Evolutionary conservation across 2,888 invertebrate genomes (phyloP).

Genomic region (Ametastegia equiseti): DNA sequence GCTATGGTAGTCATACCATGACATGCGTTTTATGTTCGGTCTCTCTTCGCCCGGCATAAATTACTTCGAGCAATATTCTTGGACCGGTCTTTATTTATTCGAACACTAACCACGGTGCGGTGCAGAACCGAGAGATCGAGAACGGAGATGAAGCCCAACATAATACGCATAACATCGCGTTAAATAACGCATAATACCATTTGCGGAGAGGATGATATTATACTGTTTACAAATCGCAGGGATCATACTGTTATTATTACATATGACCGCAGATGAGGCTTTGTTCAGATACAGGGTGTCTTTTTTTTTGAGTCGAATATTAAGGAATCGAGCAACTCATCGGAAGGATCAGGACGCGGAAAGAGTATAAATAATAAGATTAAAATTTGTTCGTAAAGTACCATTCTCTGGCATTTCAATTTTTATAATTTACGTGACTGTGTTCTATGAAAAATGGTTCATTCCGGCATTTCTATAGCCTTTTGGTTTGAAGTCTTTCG

Average conservation of each 20-base stretch:
- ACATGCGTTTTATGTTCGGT: not conserved
- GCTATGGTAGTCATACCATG: not conserved
- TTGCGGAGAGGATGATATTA: not conserved
- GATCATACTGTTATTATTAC: no score
- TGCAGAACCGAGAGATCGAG: not conserved
- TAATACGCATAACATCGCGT: no score
- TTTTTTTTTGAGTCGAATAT: no score
- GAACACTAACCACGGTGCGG: not conserved
- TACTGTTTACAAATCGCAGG: no score
- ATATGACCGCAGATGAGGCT: no score
- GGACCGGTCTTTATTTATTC: constrained; percentile 19
- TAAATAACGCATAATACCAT: not conserved
- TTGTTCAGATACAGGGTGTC: no score
- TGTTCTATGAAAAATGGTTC: not conserved
- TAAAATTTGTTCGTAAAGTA: no score
- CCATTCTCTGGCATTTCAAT: no score
- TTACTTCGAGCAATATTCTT: constrained; percentile 9
- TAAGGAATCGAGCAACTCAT: no score
- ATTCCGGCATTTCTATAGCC: not conserved
- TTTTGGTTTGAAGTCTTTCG: not conserved
- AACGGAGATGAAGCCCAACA: not conserved
- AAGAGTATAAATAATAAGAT: no score
- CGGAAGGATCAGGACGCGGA: no score
- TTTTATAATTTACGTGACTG: no score
- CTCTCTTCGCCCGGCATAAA: not conserved